Evolutionary conservation across 2,888 invertebrate species (phyloP), one percentile per base, ranked within the genome.

Genomic region (Chorisops tibialis): DNA sequence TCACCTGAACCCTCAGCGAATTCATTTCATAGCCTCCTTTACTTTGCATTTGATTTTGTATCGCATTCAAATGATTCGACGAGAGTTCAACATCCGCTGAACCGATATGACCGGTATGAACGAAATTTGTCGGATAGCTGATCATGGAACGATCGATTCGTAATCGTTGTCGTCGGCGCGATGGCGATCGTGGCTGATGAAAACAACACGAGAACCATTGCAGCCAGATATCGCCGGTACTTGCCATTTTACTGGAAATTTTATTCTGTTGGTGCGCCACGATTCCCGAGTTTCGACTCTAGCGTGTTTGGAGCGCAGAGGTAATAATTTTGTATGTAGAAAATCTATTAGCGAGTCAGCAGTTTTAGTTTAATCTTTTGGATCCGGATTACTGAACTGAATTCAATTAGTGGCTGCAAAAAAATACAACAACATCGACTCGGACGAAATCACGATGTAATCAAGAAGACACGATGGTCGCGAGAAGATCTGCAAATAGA

Each of bases 41-140:
- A 79, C 94, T 93, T 78, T 91, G 90, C 95, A 96, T 94, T 80
- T 96, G 95, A 72, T 87, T 89, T 80, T 95, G 93, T 74, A 96
- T 87, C 69, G 91, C 89, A 74, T 88, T 87, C 67, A 96, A 82
- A 79, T 94, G 86, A 69, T 88, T 87, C 63, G 87, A 87, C 19
- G 88, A 90, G 81, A 91, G 84, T 75, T 91, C 89, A 64, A 93
- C 87, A 77, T 96, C 96, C 56, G 90, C 89, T 18, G 94, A 93
- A 21, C 96, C 92, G 74, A 93, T 88, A 77, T 93, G 92, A 35
- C 75, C 85, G 43, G 96, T 96, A 79, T 97, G 97, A 73, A 91
- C 89, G 78, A 97, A 97, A 81, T 97, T 93, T 69, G 93, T 96
- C 12, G 97, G 97, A 69, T 87, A 87, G 37, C 96, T 92, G 74